These are phyloP conservation scores for Galbula dea DNA, from an alignment of 2,113 vertebrate genomes.

Conservation along the genomic window DNA sequence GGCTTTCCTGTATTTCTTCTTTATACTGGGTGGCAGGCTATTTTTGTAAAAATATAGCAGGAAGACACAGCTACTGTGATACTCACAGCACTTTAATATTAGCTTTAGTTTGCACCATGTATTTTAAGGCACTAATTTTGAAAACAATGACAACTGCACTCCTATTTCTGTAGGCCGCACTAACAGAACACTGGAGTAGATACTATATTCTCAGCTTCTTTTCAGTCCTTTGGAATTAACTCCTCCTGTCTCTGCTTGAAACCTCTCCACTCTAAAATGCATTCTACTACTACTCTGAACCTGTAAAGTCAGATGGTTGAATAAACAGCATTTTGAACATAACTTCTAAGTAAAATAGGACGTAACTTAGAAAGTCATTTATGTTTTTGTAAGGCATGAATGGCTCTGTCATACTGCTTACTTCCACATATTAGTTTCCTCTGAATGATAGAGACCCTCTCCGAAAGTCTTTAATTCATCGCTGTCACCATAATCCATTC, in stretches of 20 bases:
- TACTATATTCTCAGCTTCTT: not conserved
- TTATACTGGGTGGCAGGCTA: not conserved
- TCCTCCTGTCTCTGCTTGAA: not conserved
- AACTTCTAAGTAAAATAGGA: not conserved
- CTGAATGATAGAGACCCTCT: not conserved
- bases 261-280: not conserved
- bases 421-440: not conserved
- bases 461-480: not conserved
- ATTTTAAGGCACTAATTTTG: not conserved
- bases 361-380: not conserved
- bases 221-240: not conserved
- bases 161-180: not conserved
- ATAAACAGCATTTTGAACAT: not conserved
- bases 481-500: not conserved
- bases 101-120: not conserved
- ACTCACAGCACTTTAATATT: not conserved
- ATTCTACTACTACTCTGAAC: not conserved
- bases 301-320: not conserved
- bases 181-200: accelerated
- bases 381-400: not conserved
- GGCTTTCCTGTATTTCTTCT: slow-evolving; percentile 21
- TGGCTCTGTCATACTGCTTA: not conserved
- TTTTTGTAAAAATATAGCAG: slow-evolving; percentile 11
- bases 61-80: not conserved
- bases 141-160: not conserved